Evolutionary conservation across 2,888 invertebrate genomes (phyloP).

Genomic region (Macrophya alboannulata): DNA sequence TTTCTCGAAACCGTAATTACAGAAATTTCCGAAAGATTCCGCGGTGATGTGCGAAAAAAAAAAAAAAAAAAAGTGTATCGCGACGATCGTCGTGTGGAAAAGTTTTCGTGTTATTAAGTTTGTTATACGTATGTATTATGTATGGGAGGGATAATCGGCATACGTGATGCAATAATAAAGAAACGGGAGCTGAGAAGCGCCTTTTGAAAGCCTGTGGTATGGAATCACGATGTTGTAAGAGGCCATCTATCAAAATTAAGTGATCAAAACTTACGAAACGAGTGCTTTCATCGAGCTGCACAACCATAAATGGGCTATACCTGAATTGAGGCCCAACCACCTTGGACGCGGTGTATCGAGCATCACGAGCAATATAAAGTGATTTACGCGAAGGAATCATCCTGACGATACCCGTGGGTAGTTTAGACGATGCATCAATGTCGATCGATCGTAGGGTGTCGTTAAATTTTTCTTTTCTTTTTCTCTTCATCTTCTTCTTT

Average conservation of each 20-base stretch:
- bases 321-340: constrained; percentile 1
- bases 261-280: constrained; percentile 55
- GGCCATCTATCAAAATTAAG: constrained; percentile 54
- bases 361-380: constrained; percentile 44
- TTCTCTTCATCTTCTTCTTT: no score
- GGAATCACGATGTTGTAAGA: constrained; percentile 37
- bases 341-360: constrained; percentile 21
- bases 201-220: not conserved
- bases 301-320: constrained; percentile 51
- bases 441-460: constrained; percentile 28
- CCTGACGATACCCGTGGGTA: constrained; percentile 32
- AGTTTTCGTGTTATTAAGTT: not conserved
- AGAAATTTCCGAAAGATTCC: not conserved
- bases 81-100: not conserved
- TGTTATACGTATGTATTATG: not conserved
- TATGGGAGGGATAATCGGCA: constrained; percentile 10
- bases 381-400: constrained; percentile 54
- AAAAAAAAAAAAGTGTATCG: no score
- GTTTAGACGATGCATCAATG: constrained; percentile 50
- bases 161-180: constrained; percentile 1
- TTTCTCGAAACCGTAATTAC: no score
- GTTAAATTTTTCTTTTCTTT: not conserved
- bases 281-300: constrained; percentile 51
- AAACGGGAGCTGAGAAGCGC: constrained; percentile 41
- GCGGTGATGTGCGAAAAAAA: no score